phyloP scores from a whole-genome alignment of 1,140 invertebrate genomes.

The Pachyrhynchus sulphureomaculatus region DNA sequence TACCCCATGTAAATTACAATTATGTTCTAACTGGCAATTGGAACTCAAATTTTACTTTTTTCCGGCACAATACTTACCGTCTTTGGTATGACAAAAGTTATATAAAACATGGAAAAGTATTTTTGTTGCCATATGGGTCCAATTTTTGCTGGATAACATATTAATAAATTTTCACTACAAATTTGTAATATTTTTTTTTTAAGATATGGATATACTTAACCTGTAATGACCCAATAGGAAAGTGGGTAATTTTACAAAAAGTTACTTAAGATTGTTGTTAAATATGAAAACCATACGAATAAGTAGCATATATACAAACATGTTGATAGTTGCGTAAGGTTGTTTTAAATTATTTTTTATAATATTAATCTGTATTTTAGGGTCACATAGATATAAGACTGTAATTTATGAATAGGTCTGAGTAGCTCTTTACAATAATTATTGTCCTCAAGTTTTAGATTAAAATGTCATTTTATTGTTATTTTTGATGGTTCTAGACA shows the following conservation, averaged over 20 bases:
- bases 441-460: constrained; percentile 1
- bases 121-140: too few relatives aligned
- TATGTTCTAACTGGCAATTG: too few relatives aligned
- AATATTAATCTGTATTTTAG: constrained; percentile 29
- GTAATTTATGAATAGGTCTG: neutral
- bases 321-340: constrained; percentile 35
- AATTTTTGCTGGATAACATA: too few relatives aligned
- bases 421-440: neutral
- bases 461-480: neutral
- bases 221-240: neutral
- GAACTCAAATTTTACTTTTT: too few relatives aligned
- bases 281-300: too few relatives aligned
- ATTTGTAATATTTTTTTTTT: too few relatives aligned
- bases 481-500: neutral
- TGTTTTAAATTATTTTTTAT: constrained; percentile 41
- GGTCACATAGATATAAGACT: constrained; percentile 33
- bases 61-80: too few relatives aligned
- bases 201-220: neutral
- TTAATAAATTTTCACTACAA: too few relatives aligned
- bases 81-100: too few relatives aligned
- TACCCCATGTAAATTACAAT: too few relatives aligned
- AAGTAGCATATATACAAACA: neutral
- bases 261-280: neutral
- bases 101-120: too few relatives aligned
- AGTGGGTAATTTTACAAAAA: neutral